These are phyloP conservation scores for Aphelenchoides avenae DNA, from an alignment of 1,140 invertebrate genomes.

Conservation along the genomic window DNA sequence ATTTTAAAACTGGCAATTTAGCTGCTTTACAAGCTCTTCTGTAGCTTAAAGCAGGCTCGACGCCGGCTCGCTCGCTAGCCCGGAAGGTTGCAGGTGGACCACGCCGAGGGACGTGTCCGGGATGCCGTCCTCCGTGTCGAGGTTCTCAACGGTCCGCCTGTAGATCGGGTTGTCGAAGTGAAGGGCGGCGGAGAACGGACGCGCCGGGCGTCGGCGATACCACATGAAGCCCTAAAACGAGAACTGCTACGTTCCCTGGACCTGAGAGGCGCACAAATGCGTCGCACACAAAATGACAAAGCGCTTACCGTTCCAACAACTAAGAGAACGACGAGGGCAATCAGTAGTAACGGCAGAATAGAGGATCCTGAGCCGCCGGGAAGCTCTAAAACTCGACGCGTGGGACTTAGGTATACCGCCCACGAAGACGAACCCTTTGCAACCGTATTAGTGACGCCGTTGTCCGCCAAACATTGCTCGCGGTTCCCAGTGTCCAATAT, in stretches of 20 bases:
- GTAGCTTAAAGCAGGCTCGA: too few relatives aligned
- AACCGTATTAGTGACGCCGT: constrained; percentile 5
- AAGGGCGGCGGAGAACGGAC: constrained; percentile 79
- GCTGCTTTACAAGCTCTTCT: too few relatives aligned
- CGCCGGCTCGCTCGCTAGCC: background rate
- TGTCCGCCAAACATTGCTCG: constrained; percentile 64
- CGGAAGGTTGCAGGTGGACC: constrained; percentile 8
- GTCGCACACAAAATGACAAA: constrained; percentile 5
- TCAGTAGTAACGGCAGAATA: constrained; percentile 25
- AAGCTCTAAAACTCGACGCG: constrained; percentile 4
- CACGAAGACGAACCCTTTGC: background rate
- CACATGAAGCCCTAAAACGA: constrained; percentile 73
- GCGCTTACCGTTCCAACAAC: constrained; percentile 20
- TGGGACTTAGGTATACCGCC: background rate
- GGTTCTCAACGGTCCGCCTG: constrained; percentile 77
- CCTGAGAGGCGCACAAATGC: background rate
- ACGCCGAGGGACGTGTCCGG: constrained; percentile 26
- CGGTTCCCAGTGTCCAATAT: constrained; percentile 68
- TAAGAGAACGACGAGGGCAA: constrained; percentile 40
- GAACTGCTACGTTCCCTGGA: constrained; percentile 30
- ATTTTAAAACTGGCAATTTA: too few relatives aligned
- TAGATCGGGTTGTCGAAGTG: constrained; percentile 99
- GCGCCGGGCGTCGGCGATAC: constrained; percentile 71
- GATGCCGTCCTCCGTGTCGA: constrained; percentile 30
- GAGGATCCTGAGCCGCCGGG: constrained; percentile 1